A percentile compares a stretch with the other conserved stretches of the same genome.
These are phyloP conservation scores for Petrolisthes cinctipes DNA, from an alignment of 2,888 invertebrate genomes.

Conservation along the genomic window DNA sequence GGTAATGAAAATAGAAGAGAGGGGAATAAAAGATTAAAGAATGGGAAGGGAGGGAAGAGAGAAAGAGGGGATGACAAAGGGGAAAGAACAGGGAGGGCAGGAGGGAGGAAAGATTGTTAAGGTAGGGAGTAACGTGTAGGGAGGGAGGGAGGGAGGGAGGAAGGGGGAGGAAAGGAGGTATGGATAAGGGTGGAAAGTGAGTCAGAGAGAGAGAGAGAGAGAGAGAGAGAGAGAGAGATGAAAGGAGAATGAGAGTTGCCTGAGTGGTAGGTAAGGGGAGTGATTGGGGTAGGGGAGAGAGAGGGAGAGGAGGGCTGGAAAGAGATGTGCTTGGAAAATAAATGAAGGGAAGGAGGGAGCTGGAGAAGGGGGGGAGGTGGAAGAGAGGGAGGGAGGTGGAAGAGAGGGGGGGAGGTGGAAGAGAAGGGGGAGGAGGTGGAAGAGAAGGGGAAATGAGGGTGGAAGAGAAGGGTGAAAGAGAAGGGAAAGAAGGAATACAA, in stretches of 20 bases:
- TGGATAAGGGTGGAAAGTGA: neutral
- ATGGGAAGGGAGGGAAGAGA: neutral
- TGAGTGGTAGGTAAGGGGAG: neutral
- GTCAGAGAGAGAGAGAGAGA: slow-evolving; percentile 19
- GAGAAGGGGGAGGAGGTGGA: neutral
- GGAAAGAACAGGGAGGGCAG: neutral
- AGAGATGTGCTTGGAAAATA: no score
- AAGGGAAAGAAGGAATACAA: no score
- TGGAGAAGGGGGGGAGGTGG: neutral
- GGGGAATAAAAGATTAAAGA: neutral
- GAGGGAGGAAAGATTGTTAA: neutral
- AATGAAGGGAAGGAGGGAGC: neutral
- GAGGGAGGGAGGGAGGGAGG: neutral
- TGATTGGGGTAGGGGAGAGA: neutral
- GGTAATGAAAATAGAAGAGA: neutral
- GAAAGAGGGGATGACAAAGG: neutral
- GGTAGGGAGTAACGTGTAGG: neutral
- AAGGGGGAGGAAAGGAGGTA: neutral
- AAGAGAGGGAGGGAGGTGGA: neutral
- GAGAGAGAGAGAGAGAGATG: slow-evolving; percentile 12
- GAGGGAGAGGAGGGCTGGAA: neutral
- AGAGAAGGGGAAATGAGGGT: neutral
- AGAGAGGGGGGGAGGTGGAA: neutral
- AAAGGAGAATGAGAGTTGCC: neutral
- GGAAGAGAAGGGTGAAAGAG: neutral